Percentiles rank a stretch among this genome's conserved stretches.
phyloP scores from a whole-genome alignment of 2,888 invertebrate species.

The Drosophila helvetica region DNA sequence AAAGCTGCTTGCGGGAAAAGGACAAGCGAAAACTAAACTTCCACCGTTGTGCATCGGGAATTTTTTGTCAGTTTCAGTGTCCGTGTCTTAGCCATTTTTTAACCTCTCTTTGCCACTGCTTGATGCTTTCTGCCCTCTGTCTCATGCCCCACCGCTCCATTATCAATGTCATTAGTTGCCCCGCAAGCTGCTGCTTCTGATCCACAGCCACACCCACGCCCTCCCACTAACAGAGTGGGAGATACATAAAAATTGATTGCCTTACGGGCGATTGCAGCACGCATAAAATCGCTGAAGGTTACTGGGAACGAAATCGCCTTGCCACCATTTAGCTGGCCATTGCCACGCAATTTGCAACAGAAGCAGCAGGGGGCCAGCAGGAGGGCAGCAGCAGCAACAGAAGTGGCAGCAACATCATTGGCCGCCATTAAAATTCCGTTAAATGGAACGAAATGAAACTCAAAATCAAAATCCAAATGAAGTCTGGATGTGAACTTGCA shows the following conservation, averaged over 20 bases:
- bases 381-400: not conserved
- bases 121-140: not conserved
- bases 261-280: slow-evolving; percentile 51
- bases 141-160: slow-evolving; percentile 3
- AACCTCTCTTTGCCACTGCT: not conserved
- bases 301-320: slow-evolving; percentile 3
- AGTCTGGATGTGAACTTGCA: slow-evolving; percentile 13
- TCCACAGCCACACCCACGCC: too few relatives aligned
- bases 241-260: slow-evolving; percentile 66
- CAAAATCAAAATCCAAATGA: slow-evolving; percentile 1
- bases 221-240: not conserved
- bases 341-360: slow-evolving; percentile 54
- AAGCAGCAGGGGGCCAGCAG: slow-evolving; percentile 1
- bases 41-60: slow-evolving; percentile 26
- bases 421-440: slow-evolving; percentile 37
- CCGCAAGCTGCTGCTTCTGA: slow-evolving; percentile 20
- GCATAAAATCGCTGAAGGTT: slow-evolving; percentile 52
- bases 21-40: not conserved
- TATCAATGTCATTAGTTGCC: slow-evolving; percentile 42
- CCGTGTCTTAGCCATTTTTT: slow-evolving; percentile 29
- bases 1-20: not conserved
- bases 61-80: slow-evolving; percentile 11
- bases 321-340: slow-evolving; percentile 32
- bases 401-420: slow-evolving; percentile 24
- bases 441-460: slow-evolving; percentile 29